phyloP scores from a whole-genome alignment of 2,113 vertebrate species.

The Ibidorhyncha struthersii region DNA sequence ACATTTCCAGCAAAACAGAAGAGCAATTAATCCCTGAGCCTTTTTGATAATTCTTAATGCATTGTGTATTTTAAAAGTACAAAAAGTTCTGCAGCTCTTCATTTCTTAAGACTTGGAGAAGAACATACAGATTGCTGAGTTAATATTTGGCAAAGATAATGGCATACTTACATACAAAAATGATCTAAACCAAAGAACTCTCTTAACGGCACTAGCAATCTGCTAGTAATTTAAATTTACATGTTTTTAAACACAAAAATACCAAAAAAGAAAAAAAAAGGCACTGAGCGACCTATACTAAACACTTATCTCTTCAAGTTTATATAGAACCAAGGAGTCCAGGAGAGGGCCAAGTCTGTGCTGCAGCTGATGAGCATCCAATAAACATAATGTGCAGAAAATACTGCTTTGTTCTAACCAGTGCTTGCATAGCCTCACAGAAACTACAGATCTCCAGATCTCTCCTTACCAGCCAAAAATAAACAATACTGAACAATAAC shows the following conservation, averaged over 20 bases:
- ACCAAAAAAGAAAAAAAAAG: too few relatives aligned
- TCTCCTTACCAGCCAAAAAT: not conserved
- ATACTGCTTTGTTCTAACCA: not conserved
- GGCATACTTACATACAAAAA: not conserved
- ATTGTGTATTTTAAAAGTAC: not conserved
- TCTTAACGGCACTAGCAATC: not conserved
- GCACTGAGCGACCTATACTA: fast-evolving
- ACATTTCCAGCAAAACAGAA: not conserved
- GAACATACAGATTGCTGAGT: not conserved
- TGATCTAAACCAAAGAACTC: not conserved
- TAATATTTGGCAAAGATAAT: not conserved
- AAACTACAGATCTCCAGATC: not conserved
- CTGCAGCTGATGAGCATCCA: not conserved
- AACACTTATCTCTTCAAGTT: not conserved
- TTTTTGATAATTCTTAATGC: not conserved
- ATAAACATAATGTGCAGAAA: not conserved
- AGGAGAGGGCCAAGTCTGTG: not conserved
- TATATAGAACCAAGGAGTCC: not conserved
- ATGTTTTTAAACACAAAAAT: not conserved
- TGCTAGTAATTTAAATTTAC: not conserved
- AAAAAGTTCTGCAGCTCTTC: not conserved
- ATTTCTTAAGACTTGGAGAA: not conserved
- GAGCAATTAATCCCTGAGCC: not conserved
- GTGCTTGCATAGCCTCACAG: not conserved
- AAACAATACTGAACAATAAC: not conserved